Percentiles rank a stretch among this genome's conserved stretches.
Conservation (phyloP, 1,140 invertebrate species). For the Drosophila orosa region DNA sequence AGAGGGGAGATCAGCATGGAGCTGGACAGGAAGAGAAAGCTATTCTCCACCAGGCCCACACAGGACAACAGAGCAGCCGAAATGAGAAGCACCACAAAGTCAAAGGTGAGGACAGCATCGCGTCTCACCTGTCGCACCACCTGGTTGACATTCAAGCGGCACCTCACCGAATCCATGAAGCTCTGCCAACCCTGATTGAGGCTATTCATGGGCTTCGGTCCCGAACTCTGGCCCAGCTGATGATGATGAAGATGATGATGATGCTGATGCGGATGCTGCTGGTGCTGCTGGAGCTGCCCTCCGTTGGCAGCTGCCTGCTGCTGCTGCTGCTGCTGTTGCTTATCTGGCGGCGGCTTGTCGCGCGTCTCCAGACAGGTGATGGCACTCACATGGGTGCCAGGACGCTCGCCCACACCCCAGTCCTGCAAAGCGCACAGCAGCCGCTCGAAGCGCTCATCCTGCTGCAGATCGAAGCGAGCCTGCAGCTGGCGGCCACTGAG, state of each 20-base stretch:
- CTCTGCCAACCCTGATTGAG: slow-evolving; percentile 84
- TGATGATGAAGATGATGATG: not conserved
- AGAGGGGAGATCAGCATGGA: slow-evolving; percentile 92
- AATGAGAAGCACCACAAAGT: slow-evolving; percentile 88
- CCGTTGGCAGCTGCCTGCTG: not conserved
- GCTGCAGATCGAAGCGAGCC: slow-evolving; percentile 74
- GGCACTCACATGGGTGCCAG: slow-evolving; percentile 79
- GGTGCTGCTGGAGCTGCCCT: not conserved
- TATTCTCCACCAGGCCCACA: slow-evolving; percentile 91
- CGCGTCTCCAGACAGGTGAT: slow-evolving; percentile 74
- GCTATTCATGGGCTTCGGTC: not conserved
- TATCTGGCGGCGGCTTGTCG: slow-evolving; percentile 3
- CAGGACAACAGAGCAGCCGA: slow-evolving; percentile 88
- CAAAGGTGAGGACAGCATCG: slow-evolving; percentile 89
- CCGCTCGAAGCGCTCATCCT: slow-evolving; percentile 80
- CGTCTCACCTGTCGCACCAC: slow-evolving; percentile 88
- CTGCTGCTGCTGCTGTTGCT: not conserved
- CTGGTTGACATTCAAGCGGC: slow-evolving; percentile 89
- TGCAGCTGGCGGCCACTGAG: slow-evolving; percentile 43
- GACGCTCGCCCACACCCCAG: slow-evolving; percentile 78
- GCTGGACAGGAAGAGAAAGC: slow-evolving; percentile 88
- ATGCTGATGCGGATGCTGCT: not conserved
- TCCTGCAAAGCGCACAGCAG: slow-evolving; percentile 77
- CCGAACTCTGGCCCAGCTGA: not conserved
- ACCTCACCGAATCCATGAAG: slow-evolving; percentile 86